A percentile compares a stretch with the other conserved stretches of the same genome.
These are phyloP conservation scores for Osmerus mordax DNA, from an alignment of 2,113 vertebrate species.

Conservation along the genomic window DNA sequence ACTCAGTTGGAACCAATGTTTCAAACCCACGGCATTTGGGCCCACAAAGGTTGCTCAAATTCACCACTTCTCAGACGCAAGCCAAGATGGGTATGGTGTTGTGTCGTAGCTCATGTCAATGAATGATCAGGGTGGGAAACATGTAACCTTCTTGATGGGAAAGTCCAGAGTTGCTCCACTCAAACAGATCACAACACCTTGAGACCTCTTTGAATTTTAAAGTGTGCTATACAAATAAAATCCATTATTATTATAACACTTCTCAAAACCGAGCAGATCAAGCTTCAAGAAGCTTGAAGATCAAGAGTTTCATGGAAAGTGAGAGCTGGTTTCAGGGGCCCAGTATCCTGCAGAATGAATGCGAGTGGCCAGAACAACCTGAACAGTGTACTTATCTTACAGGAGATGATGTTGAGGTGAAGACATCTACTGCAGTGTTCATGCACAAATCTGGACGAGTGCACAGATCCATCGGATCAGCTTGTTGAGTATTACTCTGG, in stretches of 20 bases:
- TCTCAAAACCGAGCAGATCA: not conserved
- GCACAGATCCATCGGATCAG: not conserved
- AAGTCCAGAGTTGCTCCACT: not conserved
- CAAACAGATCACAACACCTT: not conserved
- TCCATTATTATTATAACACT: no score
- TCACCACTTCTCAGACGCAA: not conserved
- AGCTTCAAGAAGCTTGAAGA: not conserved
- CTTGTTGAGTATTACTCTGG: not conserved
- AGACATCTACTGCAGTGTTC: not conserved
- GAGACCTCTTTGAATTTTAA: no score
- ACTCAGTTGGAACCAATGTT: constrained; percentile 7
- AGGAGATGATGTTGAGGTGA: not conserved
- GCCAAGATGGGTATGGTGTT: not conserved
- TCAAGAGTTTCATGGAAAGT: not conserved
- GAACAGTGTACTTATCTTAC: not conserved
- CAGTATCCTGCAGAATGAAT: constrained; percentile 9
- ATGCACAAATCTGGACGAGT: not conserved
- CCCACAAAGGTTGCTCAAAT: not conserved
- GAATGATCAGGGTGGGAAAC: not conserved
- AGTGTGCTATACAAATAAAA: no score
- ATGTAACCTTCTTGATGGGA: constrained; percentile 6
- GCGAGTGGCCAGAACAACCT: not conserved
- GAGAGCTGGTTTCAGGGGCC: constrained; percentile 8
- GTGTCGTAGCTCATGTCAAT: not conserved
- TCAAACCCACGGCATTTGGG: constrained; percentile 2